Evolutionary conservation across 2,888 invertebrate genomes (phyloP).

Genomic region (Mystacides longicornis): DNA sequence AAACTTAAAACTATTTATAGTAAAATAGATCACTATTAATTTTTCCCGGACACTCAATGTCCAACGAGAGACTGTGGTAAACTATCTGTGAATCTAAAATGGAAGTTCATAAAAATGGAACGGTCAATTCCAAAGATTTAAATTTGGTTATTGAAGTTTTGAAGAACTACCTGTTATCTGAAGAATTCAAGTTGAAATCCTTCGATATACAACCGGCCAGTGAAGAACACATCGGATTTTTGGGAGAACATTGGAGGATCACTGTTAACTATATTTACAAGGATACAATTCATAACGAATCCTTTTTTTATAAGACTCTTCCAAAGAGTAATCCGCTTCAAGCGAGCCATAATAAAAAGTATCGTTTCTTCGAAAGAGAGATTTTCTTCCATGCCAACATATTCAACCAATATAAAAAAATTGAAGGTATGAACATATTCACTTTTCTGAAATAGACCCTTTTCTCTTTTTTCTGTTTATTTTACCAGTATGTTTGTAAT

Average conservation of each 20-base stretch:
- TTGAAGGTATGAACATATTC: constrained; percentile 12
- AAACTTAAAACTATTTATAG: too few species aligned
- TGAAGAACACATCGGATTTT: constrained; percentile 14
- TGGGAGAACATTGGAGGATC: constrained; percentile 21
- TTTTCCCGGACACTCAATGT: too few species aligned
- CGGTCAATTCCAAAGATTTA: not conserved
- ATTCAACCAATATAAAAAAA: constrained; percentile 13
- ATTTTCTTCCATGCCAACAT: constrained; percentile 11
- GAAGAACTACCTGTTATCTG: constrained; percentile 11
- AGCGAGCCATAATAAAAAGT: constrained; percentile 9
- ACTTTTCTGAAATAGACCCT: too few species aligned
- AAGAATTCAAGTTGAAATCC: constrained; percentile 12
- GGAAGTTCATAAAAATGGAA: not conserved
- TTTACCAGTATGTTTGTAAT: too few species aligned
- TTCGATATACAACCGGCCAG: constrained; percentile 11
- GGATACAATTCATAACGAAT: constrained; percentile 1
- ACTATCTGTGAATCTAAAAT: too few species aligned
- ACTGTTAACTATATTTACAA: constrained; percentile 12
- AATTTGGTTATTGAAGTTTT: not conserved
- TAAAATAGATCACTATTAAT: too few species aligned
- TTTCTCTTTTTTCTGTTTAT: too few species aligned
- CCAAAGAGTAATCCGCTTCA: constrained; percentile 14
- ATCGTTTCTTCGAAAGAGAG: constrained; percentile 19
- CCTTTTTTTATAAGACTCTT: constrained; percentile 16
- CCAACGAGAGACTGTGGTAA: too few species aligned